These are phyloP conservation scores for Chaetogeoica ovagalla DNA, from an alignment of 2,888 invertebrate species.

Conservation along the genomic window DNA sequence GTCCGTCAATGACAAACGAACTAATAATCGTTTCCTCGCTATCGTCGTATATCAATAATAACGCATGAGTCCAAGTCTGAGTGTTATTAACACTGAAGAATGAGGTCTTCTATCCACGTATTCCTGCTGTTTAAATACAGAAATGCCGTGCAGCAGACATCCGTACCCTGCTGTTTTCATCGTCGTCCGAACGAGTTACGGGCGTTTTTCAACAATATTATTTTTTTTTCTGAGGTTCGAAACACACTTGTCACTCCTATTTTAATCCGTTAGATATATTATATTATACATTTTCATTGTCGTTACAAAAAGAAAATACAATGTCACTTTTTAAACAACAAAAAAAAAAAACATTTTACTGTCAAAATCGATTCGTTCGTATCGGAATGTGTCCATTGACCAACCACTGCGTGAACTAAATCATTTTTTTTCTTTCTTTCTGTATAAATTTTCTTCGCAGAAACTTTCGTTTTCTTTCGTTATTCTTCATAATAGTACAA, in stretches of 20 bases:
- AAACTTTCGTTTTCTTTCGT: conserved; percentile 38
- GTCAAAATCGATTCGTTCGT: conserved; percentile 45
- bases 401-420: background rate
- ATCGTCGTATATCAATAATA: background rate
- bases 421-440: conserved; percentile 12
- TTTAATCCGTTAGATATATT: conserved; percentile 40
- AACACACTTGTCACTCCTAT: conserved; percentile 41
- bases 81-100: background rate
- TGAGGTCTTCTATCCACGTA: conserved; percentile 26
- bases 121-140: conserved; percentile 38
- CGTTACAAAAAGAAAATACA: conserved; percentile 3
- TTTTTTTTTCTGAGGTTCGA: conserved; percentile 4
- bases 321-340: conserved; percentile 36
- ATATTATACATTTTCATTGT: conserved; percentile 4
- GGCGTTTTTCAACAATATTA: conserved; percentile 9
- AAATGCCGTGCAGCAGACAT: conserved; percentile 2
- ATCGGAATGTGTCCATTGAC: conserved; percentile 41
- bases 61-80: background rate
- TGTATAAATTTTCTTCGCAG: conserved; percentile 1
- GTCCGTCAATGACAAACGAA: background rate
- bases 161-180: conserved; percentile 34
- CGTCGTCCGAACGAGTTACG: conserved; percentile 22
- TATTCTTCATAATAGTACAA: background rate
- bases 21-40: background rate
- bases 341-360: conserved; percentile 34